Conservation (phyloP, 2,797 vertebrate species). For the Coregonus sp. region DNA sequence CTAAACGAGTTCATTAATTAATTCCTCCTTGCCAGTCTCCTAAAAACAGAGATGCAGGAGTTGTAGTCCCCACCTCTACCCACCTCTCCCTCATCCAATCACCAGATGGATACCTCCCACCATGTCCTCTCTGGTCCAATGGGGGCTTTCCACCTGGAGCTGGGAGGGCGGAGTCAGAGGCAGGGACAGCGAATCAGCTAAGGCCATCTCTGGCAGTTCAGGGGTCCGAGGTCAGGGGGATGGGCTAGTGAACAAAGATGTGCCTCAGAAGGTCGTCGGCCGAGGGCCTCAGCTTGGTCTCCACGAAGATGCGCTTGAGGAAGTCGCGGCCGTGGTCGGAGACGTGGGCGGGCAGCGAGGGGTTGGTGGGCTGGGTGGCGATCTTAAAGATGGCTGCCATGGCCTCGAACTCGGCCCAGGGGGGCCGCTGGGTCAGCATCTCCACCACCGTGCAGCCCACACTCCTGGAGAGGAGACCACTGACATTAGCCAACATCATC, state of each 20-base stretch:
- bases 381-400: constrained; percentile 99
- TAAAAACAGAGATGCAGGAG: constrained; percentile 53
- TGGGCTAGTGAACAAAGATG: constrained; percentile 92
- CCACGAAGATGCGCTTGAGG: constrained; percentile 94
- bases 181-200: constrained; percentile 34
- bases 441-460: constrained; percentile 98
- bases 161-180: constrained; percentile 38
- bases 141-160: constrained; percentile 32
- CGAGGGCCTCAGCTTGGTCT: constrained; percentile 92
- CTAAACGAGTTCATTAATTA: constrained; percentile 38
- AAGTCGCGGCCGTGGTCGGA: constrained; percentile 96
- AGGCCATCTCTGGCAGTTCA: constrained; percentile 35
- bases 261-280: constrained; percentile 95
- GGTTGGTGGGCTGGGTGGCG: constrained; percentile 97
- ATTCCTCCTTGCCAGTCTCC: constrained; percentile 55
- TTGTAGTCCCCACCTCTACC: constrained; percentile 28
- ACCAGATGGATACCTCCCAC: constrained; percentile 12
- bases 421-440: constrained; percentile 97
- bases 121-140: constrained; percentile 46
- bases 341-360: constrained; percentile 89
- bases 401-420: constrained; percentile 97
- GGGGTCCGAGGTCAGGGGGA: constrained; percentile 42
- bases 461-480: constrained; percentile 78
- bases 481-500: background rate
- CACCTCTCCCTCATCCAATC: constrained; percentile 13